Evolutionary conservation across 1,140 invertebrate species (phyloP).

Genomic region (Ptiloglossa arizonensis): DNA sequence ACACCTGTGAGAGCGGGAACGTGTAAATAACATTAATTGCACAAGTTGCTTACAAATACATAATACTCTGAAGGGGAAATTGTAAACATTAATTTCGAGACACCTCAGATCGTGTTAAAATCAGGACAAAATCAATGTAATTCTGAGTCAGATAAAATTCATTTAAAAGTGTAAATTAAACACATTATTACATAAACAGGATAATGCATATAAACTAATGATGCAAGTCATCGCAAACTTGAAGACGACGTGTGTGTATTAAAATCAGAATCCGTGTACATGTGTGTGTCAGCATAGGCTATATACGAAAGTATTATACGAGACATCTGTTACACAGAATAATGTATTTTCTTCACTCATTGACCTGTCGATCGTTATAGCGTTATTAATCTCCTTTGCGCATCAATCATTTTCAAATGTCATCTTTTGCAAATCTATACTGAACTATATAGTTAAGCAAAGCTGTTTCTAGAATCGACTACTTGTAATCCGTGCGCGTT

Average conservation of each 20-base stretch:
- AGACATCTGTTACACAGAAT: slow-evolving; percentile 6
- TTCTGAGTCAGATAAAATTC: slow-evolving; percentile 19
- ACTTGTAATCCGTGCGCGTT: slow-evolving; percentile 43
- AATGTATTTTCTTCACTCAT: slow-evolving; percentile 15
- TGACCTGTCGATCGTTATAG: slow-evolving; percentile 1
- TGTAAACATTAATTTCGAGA: slow-evolving; percentile 25
- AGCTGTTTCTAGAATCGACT: slow-evolving; percentile 45
- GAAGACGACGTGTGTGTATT: not conserved
- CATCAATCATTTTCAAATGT: slow-evolving; percentile 5
- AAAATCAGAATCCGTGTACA: too few relatives aligned
- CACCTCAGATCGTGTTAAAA: slow-evolving; percentile 33
- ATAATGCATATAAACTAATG: slow-evolving; percentile 6
- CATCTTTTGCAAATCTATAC: slow-evolving; percentile 68
- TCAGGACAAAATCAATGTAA: slow-evolving; percentile 15
- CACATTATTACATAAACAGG: slow-evolving; percentile 15
- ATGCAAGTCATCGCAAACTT: not conserved
- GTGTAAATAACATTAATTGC: slow-evolving; percentile 38
- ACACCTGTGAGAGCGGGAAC: too few relatives aligned
- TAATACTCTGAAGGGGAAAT: slow-evolving; percentile 28
- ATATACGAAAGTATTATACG: slow-evolving; percentile 12
- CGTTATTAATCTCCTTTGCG: slow-evolving; percentile 17
- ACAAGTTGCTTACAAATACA: slow-evolving; percentile 22
- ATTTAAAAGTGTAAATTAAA: slow-evolving; percentile 15
- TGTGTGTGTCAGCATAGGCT: not conserved
- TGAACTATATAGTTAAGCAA: slow-evolving; percentile 65